Evolutionary conservation across 2,797 vertebrate genomes (phyloP).

Genomic region (Corythornis leucogaster): DNA sequence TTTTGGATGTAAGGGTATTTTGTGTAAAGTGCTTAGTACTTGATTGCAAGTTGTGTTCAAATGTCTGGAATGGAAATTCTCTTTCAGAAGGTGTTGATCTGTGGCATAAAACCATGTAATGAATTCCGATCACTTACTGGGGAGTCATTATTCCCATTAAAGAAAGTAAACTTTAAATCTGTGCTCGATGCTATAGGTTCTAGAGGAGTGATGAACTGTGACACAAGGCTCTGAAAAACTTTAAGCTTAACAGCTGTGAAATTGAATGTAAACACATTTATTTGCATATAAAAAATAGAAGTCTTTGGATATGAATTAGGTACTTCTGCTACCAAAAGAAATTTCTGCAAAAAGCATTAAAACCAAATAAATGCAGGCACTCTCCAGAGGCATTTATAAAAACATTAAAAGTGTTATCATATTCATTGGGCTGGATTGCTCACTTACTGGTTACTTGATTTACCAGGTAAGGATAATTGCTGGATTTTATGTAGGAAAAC

Average conservation of each 20-base stretch:
- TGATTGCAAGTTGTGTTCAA: not conserved
- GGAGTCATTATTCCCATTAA: not conserved
- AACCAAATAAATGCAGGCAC: not conserved
- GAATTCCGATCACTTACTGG: not conserved
- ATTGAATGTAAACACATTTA: not conserved
- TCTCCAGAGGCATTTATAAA: not conserved
- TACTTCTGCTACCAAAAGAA: not conserved
- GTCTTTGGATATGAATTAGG: not conserved
- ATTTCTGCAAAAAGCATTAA: not conserved
- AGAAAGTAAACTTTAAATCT: not conserved
- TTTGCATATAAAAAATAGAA: not conserved
- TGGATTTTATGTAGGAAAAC: slow-evolving; percentile 9
- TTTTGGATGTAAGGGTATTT: not conserved
- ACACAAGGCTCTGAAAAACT: not conserved
- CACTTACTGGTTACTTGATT: not conserved
- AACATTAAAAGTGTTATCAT: not conserved
- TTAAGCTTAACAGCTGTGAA: slow-evolving; percentile 24
- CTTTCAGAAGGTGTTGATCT: not conserved
- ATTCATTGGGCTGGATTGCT: not conserved
- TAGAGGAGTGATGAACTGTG: not conserved
- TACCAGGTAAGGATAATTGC: slow-evolving; percentile 11
- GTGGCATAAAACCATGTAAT: not conserved
- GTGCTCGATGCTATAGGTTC: not conserved
- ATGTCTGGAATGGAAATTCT: not conserved
- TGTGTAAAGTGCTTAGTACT: not conserved